These are phyloP conservation scores for Drosophila pseudotalamancana DNA, from an alignment of 2,888 invertebrate genomes.

Conservation along the genomic window DNA sequence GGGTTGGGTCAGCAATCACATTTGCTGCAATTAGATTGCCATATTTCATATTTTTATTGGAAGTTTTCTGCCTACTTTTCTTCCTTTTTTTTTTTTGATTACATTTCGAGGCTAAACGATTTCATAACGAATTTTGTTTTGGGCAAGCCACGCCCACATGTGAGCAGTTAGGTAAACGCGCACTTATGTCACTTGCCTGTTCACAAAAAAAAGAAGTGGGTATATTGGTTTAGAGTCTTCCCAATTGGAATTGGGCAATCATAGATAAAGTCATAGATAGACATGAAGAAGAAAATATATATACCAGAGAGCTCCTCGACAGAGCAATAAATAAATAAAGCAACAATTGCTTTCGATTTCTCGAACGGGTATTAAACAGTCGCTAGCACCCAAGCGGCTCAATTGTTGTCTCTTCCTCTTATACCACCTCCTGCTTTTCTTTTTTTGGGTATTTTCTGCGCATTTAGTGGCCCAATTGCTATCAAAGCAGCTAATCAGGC, in stretches of 20 bases:
- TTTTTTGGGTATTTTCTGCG: constrained; percentile 32
- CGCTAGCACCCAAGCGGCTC: not conserved
- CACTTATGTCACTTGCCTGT: constrained; percentile 26
- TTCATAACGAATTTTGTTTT: constrained; percentile 59
- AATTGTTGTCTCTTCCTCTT: not conserved
- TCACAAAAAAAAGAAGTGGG: not conserved
- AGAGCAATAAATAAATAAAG: too few species aligned
- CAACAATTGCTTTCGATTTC: not conserved
- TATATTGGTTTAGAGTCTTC: not conserved
- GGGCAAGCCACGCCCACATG: constrained; percentile 47
- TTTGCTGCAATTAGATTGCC: constrained; percentile 64
- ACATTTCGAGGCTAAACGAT: constrained; percentile 52
- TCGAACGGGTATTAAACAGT: not conserved
- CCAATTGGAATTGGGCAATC: too few species aligned
- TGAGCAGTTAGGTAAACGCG: constrained; percentile 12
- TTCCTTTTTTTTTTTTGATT: constrained; percentile 62
- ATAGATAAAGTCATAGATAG: too few species aligned
- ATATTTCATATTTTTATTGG: constrained; percentile 23
- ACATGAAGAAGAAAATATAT: too few species aligned
- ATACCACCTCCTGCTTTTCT: not conserved
- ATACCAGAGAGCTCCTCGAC: too few species aligned
- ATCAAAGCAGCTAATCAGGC: constrained; percentile 75
- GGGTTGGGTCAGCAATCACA: constrained; percentile 16
- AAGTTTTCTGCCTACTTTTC: not conserved
- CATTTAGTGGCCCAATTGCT: constrained; percentile 49